phyloP scores from a whole-genome alignment of 2,888 invertebrate species.

The Sphaerophoria taeniata region DNA sequence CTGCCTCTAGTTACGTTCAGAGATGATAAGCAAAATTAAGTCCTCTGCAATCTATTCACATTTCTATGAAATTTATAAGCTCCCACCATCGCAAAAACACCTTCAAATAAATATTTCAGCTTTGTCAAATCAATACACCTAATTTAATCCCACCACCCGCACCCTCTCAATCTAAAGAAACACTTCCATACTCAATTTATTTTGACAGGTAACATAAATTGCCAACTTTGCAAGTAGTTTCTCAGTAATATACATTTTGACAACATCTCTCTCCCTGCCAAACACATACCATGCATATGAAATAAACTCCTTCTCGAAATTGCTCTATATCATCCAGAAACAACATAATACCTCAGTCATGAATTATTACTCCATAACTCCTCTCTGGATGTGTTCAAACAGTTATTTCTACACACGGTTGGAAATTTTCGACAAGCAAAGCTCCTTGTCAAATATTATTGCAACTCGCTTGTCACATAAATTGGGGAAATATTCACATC shows the following conservation, averaged over 20 bases:
- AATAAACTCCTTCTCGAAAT: slow-evolving; percentile 14
- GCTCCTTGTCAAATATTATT: slow-evolving; percentile 68
- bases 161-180: neutral
- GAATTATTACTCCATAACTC: slow-evolving; percentile 58
- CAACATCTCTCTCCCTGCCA: slow-evolving; percentile 41
- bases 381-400: neutral
- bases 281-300: slow-evolving; percentile 23
- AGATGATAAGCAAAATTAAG: no score
- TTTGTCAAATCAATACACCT: neutral
- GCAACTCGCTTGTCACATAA: slow-evolving; percentile 61
- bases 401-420: slow-evolving; percentile 8
- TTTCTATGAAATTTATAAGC: no score
- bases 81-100: neutral
- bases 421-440: slow-evolving; percentile 49
- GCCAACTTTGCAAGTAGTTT: slow-evolving; percentile 67
- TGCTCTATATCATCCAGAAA: slow-evolving; percentile 17
- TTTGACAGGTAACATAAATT: slow-evolving; percentile 69
- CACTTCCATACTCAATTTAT: slow-evolving; percentile 67
- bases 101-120: neutral
- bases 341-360: slow-evolving; percentile 57
- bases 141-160: neutral
- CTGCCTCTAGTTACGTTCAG: no score
- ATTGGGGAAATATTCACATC: slow-evolving; percentile 48
- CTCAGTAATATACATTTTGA: slow-evolving; percentile 65
- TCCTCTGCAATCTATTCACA: no score